These are phyloP conservation scores for Chromobotia macracanthus DNA, from an alignment of 2,797 vertebrate genomes.

Conservation along the genomic window DNA sequence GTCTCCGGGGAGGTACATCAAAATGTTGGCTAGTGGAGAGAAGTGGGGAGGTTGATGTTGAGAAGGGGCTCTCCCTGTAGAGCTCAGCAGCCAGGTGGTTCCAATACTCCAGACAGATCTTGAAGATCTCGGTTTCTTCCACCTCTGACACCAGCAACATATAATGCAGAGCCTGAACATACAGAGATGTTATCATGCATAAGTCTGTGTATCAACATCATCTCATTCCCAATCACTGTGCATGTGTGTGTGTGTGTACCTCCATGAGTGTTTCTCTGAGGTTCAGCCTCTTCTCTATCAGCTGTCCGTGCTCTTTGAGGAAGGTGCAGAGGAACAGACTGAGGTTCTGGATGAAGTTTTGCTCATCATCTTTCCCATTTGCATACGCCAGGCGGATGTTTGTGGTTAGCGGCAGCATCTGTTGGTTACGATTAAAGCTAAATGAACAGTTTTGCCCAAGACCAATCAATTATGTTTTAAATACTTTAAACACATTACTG, in stretches of 20 bases:
- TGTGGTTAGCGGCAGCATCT: slow-evolving; percentile 92
- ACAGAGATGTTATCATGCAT: no score
- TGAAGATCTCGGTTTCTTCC: slow-evolving; percentile 97
- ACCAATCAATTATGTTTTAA: background rate
- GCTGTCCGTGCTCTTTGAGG: slow-evolving; percentile 88
- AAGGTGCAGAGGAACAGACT: slow-evolving; percentile 91
- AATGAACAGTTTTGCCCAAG: background rate
- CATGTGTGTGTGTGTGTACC: slow-evolving; percentile 65
- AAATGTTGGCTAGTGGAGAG: slow-evolving; percentile 94
- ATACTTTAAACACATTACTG: background rate
- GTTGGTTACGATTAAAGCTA: slow-evolving; percentile 16
- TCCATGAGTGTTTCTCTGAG: slow-evolving; percentile 90
- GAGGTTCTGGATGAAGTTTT: slow-evolving; percentile 93
- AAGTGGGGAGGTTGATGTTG: slow-evolving; percentile 89
- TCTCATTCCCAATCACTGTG: no score
- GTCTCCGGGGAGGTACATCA: slow-evolving; percentile 92
- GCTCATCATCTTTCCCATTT: slow-evolving; percentile 91
- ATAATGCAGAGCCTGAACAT: slow-evolving; percentile 86
- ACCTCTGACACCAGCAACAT: slow-evolving; percentile 97
- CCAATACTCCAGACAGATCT: slow-evolving; percentile 98
- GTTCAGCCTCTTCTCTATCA: slow-evolving; percentile 87
- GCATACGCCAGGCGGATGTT: slow-evolving; percentile 88
- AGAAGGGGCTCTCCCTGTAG: slow-evolving; percentile 94
- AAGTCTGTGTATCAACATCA: no score
- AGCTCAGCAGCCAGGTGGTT: slow-evolving; percentile 96